These are phyloP conservation scores for Megaceryle alcyon DNA, from an alignment of 2,797 vertebrate genomes.

Conservation along the genomic window DNA sequence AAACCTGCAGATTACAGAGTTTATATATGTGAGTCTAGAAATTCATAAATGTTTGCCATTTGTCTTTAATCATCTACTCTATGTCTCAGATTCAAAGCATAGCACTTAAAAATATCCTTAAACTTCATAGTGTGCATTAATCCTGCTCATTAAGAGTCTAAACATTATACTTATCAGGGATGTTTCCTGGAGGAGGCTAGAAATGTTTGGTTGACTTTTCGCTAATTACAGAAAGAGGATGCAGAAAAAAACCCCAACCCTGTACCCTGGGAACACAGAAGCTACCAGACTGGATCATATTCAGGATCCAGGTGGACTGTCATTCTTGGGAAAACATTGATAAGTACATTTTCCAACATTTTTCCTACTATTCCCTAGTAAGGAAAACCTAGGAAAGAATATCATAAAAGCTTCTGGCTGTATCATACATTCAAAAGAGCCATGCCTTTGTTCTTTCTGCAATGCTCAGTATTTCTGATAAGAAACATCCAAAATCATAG, in stretches of 20 bases:
- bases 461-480: background rate
- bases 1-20: background rate
- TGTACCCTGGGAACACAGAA: background rate
- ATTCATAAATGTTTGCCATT: background rate
- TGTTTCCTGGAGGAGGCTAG: conserved; percentile 39
- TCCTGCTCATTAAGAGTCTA: conserved; percentile 23
- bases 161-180: conserved; percentile 29
- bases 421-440: background rate
- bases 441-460: background rate
- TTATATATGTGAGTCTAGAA: background rate
- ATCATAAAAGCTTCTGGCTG: background rate
- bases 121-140: background rate
- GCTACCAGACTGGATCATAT: background rate
- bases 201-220: conserved; percentile 42
- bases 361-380: background rate
- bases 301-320: background rate
- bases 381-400: background rate
- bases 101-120: conserved; percentile 20
- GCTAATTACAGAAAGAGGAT: conserved; percentile 49
- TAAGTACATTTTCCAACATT: background rate
- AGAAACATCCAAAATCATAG: background rate
- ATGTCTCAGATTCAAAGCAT: background rate
- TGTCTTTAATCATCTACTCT: background rate
- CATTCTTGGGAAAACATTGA: background rate
- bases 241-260: background rate